Base-by-base conservation (phyloP, 2,113 vertebrate species). In the Hyaena hyaena region DNA sequence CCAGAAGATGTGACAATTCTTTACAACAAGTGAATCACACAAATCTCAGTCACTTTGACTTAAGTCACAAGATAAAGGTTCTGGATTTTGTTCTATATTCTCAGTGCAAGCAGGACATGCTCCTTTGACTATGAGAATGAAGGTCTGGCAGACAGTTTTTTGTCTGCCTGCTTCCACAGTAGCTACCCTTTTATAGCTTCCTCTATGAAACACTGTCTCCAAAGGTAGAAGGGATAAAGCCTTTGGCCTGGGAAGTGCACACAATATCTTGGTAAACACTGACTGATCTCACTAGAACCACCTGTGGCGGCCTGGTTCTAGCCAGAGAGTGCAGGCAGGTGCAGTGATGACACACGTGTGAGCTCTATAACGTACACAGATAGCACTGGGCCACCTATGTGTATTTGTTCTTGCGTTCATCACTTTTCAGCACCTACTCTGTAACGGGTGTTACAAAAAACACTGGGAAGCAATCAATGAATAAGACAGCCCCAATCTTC, bases 251-350 rank as follows among this genome's bases (percentile, higher is more conserved):
- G 17, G 55, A 9, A 3, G 9, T 43, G 21, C 35, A n/a, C 4
- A 55, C 0, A 0, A 1, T 61, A 0, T 69, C 61, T 35, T 4
- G 16, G 9, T 85, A 77, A 26, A 3, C 48, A 39, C 11, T 73
- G 69, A 87, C 45, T 61, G 61, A 39, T 74, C 9, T 33, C 83
- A 83, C 23, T 71, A 81, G 58, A 89, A 33, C 33, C n/a, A 80
- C 43, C 58, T 95, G 50, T n/a, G 2, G 69, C 63, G 89, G 76
- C 15, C 5, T 80, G 55, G 55, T 35, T 35, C 65, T 74, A 92
- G 4, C 1, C 31, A 77, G 35, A 65, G 2, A 39, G 68, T 23
- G 28, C 19, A 90, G 84, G 68, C 45, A 92, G 15, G 61, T 43
- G 2, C 26, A 2, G 5, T 8, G 19, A 10, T 71, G 35, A 68